Conservation (phyloP, 53 echinoderm and acorn worm species). For the Arbacia lixula region DNA sequence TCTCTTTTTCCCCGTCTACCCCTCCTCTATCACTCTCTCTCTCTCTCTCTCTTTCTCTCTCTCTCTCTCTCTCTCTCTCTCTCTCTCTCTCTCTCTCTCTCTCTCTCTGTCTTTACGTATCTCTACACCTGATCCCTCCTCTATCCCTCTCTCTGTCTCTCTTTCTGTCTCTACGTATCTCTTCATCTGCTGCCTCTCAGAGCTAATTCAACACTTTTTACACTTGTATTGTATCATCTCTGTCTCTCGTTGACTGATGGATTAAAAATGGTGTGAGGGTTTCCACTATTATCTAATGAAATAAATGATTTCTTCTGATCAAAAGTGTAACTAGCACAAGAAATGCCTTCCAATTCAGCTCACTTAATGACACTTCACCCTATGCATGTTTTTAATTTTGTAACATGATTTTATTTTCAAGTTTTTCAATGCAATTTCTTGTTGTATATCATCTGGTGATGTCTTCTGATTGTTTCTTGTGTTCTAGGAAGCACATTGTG, state of each 20-base stretch:
- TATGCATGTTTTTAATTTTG: too few species aligned
- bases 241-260: not conserved
- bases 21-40: not conserved
- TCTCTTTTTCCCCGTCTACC: not conserved
- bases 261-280: slow-evolving; percentile 16
- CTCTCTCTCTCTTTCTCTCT: not conserved
- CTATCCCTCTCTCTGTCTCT: not conserved
- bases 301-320: too few species aligned
- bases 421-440: too few species aligned
- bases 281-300: too few species aligned
- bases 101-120: not conserved
- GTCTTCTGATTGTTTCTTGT: too few species aligned
- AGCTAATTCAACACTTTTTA: not conserved
- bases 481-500: too few species aligned
- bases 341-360: too few species aligned
- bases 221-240: not conserved
- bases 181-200: not conserved
- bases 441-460: too few species aligned
- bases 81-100: not conserved
- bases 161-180: not conserved
- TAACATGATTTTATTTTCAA: too few species aligned
- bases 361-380: too few species aligned
- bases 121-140: not conserved
- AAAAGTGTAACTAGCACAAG: too few species aligned
- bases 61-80: not conserved